phyloP scores from a whole-genome alignment of 1,140 invertebrate species.

The Zaprionus kolodkinae region DNA sequence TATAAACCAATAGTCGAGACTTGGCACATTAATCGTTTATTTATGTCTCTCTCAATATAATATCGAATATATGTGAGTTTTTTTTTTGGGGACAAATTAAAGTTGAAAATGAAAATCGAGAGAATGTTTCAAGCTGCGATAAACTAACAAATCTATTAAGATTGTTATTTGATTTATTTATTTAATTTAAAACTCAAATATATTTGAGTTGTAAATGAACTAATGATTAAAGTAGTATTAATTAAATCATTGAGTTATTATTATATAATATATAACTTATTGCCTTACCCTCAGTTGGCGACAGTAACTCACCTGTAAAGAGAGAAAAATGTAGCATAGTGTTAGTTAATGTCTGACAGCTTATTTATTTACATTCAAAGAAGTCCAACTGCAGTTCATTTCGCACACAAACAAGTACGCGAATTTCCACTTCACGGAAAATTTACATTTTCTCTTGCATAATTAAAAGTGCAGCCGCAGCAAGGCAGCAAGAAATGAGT shows the following conservation, averaged over 20 bases:
- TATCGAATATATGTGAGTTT: neutral
- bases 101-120: neutral
- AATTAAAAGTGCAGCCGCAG: conserved; percentile 47
- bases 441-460: conserved; percentile 65
- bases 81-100: neutral
- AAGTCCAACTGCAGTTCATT: conserved; percentile 21
- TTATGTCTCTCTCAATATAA: neutral
- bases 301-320: conserved; percentile 29
- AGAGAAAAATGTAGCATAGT: neutral
- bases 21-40: conserved; percentile 43
- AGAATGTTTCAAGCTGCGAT: neutral
- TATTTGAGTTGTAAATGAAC: too few species aligned
- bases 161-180: too few species aligned
- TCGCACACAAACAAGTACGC: conserved; percentile 30
- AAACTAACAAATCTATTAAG: neutral
- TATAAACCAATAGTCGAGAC: conserved; percentile 41
- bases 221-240: too few species aligned
- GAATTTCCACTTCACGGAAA: conserved; percentile 46
- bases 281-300: neutral
- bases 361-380: conserved; percentile 18
- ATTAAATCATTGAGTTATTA: too few species aligned
- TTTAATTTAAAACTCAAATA: too few species aligned
- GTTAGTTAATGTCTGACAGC: conserved; percentile 10
- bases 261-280: neutral
- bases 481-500: conserved; percentile 16